phyloP scores from a whole-genome alignment of 2,113 vertebrate species.

The Amblyornis subalaris region DNA sequence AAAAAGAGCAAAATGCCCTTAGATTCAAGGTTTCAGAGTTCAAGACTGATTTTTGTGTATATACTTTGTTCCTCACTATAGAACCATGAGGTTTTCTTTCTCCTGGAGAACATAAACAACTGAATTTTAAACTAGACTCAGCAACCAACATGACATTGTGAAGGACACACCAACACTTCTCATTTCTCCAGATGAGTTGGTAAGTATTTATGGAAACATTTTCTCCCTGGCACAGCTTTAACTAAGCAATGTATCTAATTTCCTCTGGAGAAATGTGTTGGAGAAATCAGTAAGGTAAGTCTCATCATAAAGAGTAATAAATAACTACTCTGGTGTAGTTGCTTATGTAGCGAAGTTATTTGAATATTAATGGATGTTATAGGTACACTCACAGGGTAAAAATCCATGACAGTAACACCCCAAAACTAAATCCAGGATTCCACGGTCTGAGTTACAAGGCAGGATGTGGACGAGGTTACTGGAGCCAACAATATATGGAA shows the following conservation, averaged over 20 bases:
- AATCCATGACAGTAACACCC: not conserved
- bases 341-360: constrained; percentile 52
- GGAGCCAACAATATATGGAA: not conserved
- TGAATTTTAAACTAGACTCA: constrained; percentile 33
- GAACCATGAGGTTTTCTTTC: not conserved
- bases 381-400: not conserved
- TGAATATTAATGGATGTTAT: constrained; percentile 30
- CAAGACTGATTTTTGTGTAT: not conserved
- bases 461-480: not conserved
- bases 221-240: constrained; percentile 63
- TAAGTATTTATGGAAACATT: constrained; percentile 72
- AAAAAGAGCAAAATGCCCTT: not conserved
- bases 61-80: not conserved
- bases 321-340: constrained; percentile 18
- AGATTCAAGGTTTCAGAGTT: not conserved
- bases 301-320: constrained; percentile 65
- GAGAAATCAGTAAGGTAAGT: constrained; percentile 58
- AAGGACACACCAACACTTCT: constrained; percentile 57
- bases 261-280: constrained; percentile 61
- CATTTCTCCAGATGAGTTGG: constrained; percentile 65
- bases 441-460: not conserved
- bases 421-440: not conserved
- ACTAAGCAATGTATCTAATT: constrained; percentile 65
- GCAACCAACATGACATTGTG: constrained; percentile 43
- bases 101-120: not conserved